Evolutionary conservation across 2,113 vertebrate species (phyloP).

Genomic region (Andinoacara biseriatus): DNA sequence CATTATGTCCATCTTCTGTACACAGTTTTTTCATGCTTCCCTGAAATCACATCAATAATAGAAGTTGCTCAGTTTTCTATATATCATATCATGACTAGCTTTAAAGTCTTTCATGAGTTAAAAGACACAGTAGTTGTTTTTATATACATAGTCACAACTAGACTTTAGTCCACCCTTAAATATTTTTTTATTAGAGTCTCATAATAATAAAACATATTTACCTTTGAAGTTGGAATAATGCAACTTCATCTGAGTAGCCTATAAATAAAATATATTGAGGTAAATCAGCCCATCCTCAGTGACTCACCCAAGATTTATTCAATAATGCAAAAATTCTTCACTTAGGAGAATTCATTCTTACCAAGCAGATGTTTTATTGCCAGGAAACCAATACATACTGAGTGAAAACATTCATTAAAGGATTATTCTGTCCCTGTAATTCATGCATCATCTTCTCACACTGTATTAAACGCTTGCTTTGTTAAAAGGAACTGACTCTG

Average conservation of each 20-base stretch:
- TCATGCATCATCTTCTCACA: slow-evolving; percentile 48
- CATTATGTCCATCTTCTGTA: not conserved
- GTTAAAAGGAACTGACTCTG: slow-evolving; percentile 64
- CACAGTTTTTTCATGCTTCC: not conserved
- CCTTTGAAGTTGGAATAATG: not conserved
- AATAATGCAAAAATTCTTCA: slow-evolving; percentile 27
- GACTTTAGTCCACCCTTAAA: not conserved
- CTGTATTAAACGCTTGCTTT: slow-evolving; percentile 63
- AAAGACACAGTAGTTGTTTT: not conserved
- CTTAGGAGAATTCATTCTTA: slow-evolving; percentile 17
- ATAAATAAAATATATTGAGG: slow-evolving; percentile 14
- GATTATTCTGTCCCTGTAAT: slow-evolving; percentile 50
- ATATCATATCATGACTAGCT: not conserved
- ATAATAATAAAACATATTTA: not conserved
- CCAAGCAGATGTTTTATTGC: slow-evolving; percentile 61
- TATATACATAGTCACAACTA: not conserved
- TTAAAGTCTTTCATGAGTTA: not conserved
- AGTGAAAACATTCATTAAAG: slow-evolving; percentile 63
- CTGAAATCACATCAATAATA: not conserved
- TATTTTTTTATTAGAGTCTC: not conserved
- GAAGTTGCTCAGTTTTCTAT: not conserved
- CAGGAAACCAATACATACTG: slow-evolving; percentile 26
- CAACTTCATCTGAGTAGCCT: not conserved
- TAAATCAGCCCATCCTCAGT: slow-evolving; percentile 10
- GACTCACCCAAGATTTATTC: slow-evolving; percentile 13